Base-by-base conservation (phyloP, 2,113 vertebrate genomes). In the Rhizomys pruinosus region DNA sequence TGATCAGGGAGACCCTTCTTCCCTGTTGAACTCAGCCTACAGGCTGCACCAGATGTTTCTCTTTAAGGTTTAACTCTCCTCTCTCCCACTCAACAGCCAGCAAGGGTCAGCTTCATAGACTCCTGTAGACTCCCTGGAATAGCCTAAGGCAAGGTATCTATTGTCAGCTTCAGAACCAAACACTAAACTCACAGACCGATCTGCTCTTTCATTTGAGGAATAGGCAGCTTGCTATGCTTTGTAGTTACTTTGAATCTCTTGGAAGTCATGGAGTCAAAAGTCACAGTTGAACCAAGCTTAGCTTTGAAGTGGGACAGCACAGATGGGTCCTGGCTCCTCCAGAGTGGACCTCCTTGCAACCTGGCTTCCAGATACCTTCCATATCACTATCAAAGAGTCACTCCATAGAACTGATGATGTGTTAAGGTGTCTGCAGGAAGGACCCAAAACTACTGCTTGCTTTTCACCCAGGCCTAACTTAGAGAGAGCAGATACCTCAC, bases 31-130 rank as follows among this genome's bases (percentile, higher is more conserved):
- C 88, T 97, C 94, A 94, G 90, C 96, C 96, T 78, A 77, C 0
- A 42, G 96, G 47, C 94, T 91, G 72, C 68, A 92, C 96, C 98
- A 98, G 96, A 97, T 98, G 97, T 97, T 98, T 98, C 94, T 98
- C 97, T 98, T 98, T 94, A 97, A 95, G 82, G 84, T 97, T 96
- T 98, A 98, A 97, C 52, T 97, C 84, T 85, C 29, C 19, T 5
- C 3, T 90, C 91, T 96, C 80, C 71, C 66, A 27, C 92, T 80
- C 91, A 42, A 39, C 8, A 93, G 94, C 96, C 95, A 97, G 55
- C 89, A 91, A 17, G 96, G 90, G 64, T 0, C 16, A 95, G 81
- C 93, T 97, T 96, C 91, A 90, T 88, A 97, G 96, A 84, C 3
- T 47, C 93, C 47, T 97, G 93, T 96, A 95, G 59, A n/a, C n/a